Conservation (phyloP, 2,113 vertebrate species). For the Indicator maculatus region DNA sequence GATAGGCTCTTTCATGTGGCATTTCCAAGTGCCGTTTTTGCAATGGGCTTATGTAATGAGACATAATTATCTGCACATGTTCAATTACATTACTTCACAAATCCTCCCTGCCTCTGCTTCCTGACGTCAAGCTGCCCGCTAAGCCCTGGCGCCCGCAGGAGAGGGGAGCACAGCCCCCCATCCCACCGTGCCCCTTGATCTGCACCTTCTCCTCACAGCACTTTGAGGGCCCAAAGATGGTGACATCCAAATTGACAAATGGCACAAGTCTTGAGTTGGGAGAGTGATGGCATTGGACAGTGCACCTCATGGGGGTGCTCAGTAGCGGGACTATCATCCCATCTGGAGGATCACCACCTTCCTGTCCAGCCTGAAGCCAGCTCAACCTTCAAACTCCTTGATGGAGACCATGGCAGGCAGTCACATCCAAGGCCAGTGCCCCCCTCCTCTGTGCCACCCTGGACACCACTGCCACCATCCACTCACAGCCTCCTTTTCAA, state of each 20-base stretch:
- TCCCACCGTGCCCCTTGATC: not conserved
- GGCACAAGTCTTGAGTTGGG: not conserved
- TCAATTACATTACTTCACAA: slow-evolving; percentile 72
- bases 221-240: fast-evolving
- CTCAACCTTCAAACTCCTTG: not conserved
- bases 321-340: not conserved
- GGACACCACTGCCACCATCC: not conserved
- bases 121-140: slow-evolving; percentile 51
- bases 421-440: not conserved
- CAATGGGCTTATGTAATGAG: slow-evolving; percentile 70
- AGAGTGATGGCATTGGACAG: not conserved
- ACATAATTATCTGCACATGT: slow-evolving; percentile 78
- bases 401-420: not conserved
- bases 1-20: slow-evolving; percentile 74
- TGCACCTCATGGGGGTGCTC: fast-evolving
- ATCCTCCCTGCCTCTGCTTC: slow-evolving; percentile 64
- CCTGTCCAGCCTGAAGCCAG: not conserved
- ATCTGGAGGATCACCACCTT: not conserved
- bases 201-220: not conserved
- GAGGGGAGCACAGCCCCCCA: not conserved
- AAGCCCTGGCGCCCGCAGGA: not conserved
- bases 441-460: not conserved
- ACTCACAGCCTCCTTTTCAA: slow-evolving; percentile 64
- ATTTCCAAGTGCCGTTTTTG: slow-evolving; percentile 65
- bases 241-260: fast-evolving